A percentile compares a stretch with the other conserved stretches of the same genome.
These are phyloP conservation scores for Telenomus remus DNA, from an alignment of 1,140 invertebrate species.

Conservation along the genomic window DNA sequence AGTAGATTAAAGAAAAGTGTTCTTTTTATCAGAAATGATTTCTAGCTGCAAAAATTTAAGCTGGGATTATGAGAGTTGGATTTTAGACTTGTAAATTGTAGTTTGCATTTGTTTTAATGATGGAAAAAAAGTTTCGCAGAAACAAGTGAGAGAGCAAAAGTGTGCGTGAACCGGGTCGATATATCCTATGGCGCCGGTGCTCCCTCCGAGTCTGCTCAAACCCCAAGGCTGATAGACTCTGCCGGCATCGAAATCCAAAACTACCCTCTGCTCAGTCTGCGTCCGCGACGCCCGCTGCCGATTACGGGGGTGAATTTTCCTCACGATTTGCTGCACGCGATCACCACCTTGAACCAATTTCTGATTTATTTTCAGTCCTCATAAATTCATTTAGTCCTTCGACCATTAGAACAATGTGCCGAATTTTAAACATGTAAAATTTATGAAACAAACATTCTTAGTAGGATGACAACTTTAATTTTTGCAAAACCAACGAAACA, in stretches of 20 bases:
- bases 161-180: slow-evolving; percentile 59
- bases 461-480: slow-evolving; percentile 48
- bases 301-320: slow-evolving; percentile 31
- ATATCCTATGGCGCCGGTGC: slow-evolving; percentile 61
- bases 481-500: slow-evolving; percentile 55
- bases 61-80: too few relatives aligned
- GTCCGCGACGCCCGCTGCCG: slow-evolving; percentile 33
- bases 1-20: too few relatives aligned
- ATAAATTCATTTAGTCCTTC: background rate
- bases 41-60: too few relatives aligned
- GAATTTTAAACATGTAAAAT: background rate
- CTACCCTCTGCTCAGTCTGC: slow-evolving; percentile 54
- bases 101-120: slow-evolving; percentile 12
- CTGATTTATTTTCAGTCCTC: slow-evolving; percentile 1
- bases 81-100: too few relatives aligned
- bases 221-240: slow-evolving; percentile 42
- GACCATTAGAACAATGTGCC: background rate
- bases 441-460: background rate
- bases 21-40: too few relatives aligned
- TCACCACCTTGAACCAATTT: slow-evolving; percentile 21
- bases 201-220: slow-evolving; percentile 35
- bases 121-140: slow-evolving; percentile 19
- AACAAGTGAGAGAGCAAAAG: slow-evolving; percentile 14
- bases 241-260: slow-evolving; percentile 51
- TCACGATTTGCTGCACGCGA: slow-evolving; percentile 5